Evolutionary conservation across 2,113 vertebrate genomes (phyloP), one percentile per base, ranked within the genome.

Genomic region (Cygnus buccinator): DNA sequence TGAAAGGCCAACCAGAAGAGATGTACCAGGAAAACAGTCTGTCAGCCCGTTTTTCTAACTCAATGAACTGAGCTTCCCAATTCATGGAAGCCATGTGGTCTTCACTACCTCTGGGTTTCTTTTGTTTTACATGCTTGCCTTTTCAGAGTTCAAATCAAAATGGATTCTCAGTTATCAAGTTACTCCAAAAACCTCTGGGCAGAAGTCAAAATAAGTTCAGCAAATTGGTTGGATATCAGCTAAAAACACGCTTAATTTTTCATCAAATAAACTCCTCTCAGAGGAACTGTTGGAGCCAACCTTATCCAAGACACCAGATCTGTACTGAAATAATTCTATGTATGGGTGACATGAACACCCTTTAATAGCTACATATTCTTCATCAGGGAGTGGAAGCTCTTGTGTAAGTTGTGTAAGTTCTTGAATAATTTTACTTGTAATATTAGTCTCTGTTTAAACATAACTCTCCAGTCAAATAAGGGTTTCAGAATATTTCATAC

Each of bases 401-500:
- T 93, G 52, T 96, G 66, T 90, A 92, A 87, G 20, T 35, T 77
- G 28, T 61, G 10, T 19, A 84, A 90, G 76, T 92, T 93, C 74
- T 77, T 84, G 67, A 94, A 84, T 96, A 85, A 59, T 91, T 96
- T 95, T 90, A 80, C 20, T 55, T 79, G 74, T 83, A 88, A 90
- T 89, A 63, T 84, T 90, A 59, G 41, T 91, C 76, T 88, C 72
- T 95, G 74, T 76, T 86, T 50, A 92, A 90, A 68, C 57, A 94
- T 68, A 68, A 9, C 50, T 57, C 63, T 78, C 54, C 33, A 80
- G 95, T 89, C 74, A 97, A 89, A 87, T 67, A 73, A 23, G 25
- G 70, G 87, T 71, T 95, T 96, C 93, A 83, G 59, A 61, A 22
- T 72, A 92, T 77, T 94, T 96, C 93, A 96, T 91, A 95, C 94